These are phyloP conservation scores for Ceratitis capitata DNA, from an alignment of 1,140 invertebrate species.

Conservation along the genomic window DNA sequence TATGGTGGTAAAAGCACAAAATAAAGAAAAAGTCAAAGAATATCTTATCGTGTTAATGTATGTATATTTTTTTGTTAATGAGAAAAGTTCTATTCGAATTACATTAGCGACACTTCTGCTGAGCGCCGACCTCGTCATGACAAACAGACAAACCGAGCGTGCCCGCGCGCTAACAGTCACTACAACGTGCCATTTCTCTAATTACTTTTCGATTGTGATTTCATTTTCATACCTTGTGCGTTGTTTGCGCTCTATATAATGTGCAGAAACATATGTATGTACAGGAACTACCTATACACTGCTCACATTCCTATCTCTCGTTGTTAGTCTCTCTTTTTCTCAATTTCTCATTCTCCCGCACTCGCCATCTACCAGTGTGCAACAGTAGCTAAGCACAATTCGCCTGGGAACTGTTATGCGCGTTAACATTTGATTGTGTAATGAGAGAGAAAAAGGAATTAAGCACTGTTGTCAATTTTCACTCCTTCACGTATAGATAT, in stretches of 20 bases:
- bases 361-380: neutral
- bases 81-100: conserved; percentile 27
- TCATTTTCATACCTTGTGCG: too few relatives aligned
- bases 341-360: neutral
- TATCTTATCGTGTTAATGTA: neutral
- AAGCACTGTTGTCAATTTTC: neutral
- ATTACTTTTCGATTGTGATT: conserved; percentile 36
- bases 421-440: conserved; percentile 11
- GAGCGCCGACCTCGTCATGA: neutral
- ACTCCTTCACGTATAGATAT: too few relatives aligned
- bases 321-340: too few relatives aligned
- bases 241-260: too few relatives aligned
- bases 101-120: neutral
- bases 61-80: neutral
- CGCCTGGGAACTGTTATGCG: neutral
- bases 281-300: too few relatives aligned
- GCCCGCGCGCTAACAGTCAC: neutral
- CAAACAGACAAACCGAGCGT: too few relatives aligned
- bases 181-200: conserved; percentile 19
- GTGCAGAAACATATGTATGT: too few relatives aligned
- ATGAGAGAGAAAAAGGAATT: neutral
- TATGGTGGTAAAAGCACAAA: too few relatives aligned
- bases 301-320: neutral
- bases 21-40: too few relatives aligned
- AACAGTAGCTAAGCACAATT: conserved; percentile 1